A percentile compares a stretch with the other conserved stretches of the same genome.
phyloP scores from a whole-genome alignment of 1,140 invertebrate genomes.

The Heliconius hewitsoni region DNA sequence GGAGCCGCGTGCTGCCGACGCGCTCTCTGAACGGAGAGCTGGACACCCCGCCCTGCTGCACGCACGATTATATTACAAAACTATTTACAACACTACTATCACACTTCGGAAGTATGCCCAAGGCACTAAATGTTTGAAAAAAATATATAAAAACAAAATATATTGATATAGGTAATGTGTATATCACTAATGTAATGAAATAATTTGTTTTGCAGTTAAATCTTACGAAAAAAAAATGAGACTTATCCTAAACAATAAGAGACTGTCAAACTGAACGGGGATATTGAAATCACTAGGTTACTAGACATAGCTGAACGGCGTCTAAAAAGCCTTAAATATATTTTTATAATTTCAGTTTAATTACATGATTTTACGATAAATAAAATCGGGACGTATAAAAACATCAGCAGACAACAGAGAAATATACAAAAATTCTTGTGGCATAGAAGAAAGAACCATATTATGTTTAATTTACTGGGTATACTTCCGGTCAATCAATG shows the following conservation, averaged over 20 bases:
- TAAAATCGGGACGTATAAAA: too few relatives aligned
- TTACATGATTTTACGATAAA: too few relatives aligned
- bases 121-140: neutral
- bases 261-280: too few relatives aligned
- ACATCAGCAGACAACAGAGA: neutral
- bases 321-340: too few relatives aligned
- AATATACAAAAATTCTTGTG: conserved; percentile 4
- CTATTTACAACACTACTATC: conserved; percentile 14
- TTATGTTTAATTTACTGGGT: neutral
- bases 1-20: conserved; percentile 91
- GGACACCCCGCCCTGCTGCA: conserved; percentile 82
- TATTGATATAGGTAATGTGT: too few relatives aligned
- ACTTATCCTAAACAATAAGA: too few relatives aligned
- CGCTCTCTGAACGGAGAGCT: conserved; percentile 93
- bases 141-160: too few relatives aligned
- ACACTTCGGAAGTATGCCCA: conserved; percentile 5
- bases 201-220: too few relatives aligned
- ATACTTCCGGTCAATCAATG: neutral
- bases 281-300: neutral
- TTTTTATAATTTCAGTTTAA: too few relatives aligned
- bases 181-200: too few relatives aligned
- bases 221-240: too few relatives aligned
- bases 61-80: conserved; percentile 50
- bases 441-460: neutral
- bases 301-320: too few relatives aligned